A percentile compares a stretch with the other conserved stretches of the same genome.
Conservation (phyloP, 1,140 invertebrate genomes). For the Pteromalus puparum region DNA sequence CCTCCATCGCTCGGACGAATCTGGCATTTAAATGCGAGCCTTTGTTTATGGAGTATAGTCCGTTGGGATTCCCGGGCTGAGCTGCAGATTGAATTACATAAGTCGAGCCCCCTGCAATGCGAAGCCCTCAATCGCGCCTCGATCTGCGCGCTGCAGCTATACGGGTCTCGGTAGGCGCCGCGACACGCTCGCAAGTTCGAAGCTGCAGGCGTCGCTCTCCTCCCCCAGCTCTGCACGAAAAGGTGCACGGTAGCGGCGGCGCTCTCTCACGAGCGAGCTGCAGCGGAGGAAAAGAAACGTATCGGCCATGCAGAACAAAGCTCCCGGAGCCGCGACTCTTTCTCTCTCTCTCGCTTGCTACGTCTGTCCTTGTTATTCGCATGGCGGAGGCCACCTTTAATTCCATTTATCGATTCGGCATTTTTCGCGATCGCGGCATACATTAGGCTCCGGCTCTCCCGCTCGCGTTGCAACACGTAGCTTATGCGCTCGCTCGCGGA, state of each 20-base stretch:
- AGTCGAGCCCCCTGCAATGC: background rate
- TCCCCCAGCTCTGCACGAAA: background rate
- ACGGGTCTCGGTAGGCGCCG: no score
- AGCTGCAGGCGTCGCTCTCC: background rate
- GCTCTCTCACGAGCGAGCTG: no score
- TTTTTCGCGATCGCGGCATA: constrained; percentile 64
- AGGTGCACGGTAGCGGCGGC: no score
- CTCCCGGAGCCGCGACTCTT: background rate
- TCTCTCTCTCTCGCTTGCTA: background rate
- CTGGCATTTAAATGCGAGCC: no score
- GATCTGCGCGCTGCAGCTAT: no score
- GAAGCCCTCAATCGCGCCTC: constrained; percentile 18
- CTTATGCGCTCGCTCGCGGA: constrained; percentile 56
- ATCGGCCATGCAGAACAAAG: constrained; percentile 6
- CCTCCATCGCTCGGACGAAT: no score
- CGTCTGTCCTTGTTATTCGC: background rate
- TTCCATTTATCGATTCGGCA: constrained; percentile 63
- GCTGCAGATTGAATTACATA: constrained; percentile 14
- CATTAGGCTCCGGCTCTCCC: constrained; percentile 45
- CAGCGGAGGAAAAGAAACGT: background rate
- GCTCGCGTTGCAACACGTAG: constrained; percentile 64
- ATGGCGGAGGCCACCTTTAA: constrained; percentile 56
- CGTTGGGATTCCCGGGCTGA: background rate
- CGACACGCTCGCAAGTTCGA: background rate
- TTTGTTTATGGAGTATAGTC: constrained; percentile 5